Evolutionary conservation across 2,888 invertebrate species (phyloP), one percentile per base, ranked within the genome.

Genomic region (Dynastes tityus): DNA sequence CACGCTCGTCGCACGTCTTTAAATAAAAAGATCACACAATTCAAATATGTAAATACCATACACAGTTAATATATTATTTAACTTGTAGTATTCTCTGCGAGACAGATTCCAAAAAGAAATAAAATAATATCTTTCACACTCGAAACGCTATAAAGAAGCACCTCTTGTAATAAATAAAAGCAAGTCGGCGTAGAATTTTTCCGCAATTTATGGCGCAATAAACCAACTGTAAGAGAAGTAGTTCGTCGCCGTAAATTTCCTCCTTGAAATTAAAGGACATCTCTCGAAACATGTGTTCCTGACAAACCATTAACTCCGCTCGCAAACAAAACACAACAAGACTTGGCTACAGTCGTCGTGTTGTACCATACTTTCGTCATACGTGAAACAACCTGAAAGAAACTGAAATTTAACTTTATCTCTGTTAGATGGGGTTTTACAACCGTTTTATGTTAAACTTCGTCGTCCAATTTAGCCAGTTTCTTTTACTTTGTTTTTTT

Each of bases 231-330:
- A 55, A 1, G n/a, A 3, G 8, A 5, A 22, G 22, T 58, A 58
- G 55, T 22, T 22, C 8, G 22, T 58, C 55, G 55, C 9, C 55
- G 55, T 58, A 58, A 58, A 22, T 58, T 58, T 58, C 22, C 55
- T 58, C n/a, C 55, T 58, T 58, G 55, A 71, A 71, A 71, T 71
- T 71, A 71, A 71, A n/a, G 71, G 55, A 55, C 71, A 37, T 71
- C 51, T n/a, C n/a, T 49, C 16, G 71, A n/a, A 29, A 71, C 71
- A 71, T 58, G 58, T 71, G 71, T 71, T 55, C 32, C 58, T 71
- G 71, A 71, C 58, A 71, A 71, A 58, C 71, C 71, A 71, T 71
- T 71, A 45, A 71, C 55, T 71, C n/a, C 55, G 55, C 27, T 22
- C n/a, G 55, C 16, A 37, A 16, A 58, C 71, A 37, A 5, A 71